Base-by-base conservation (phyloP, 2,113 vertebrate species). In the Siphamia tubifer region DNA sequence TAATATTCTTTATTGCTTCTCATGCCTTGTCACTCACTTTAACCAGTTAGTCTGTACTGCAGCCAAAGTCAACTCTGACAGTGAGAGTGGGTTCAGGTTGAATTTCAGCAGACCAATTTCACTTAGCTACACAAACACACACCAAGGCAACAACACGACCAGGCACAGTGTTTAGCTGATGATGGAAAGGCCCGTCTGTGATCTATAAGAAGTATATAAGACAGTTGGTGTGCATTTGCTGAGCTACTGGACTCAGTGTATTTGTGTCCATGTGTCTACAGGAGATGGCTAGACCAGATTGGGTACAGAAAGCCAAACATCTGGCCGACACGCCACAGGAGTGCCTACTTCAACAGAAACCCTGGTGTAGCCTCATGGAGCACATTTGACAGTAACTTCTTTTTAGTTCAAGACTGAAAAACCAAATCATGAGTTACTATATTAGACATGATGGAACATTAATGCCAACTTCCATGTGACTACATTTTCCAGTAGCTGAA, bases 271-370 rank as follows among this genome's bases (percentile, higher is more conserved):
- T 52, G 34, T 62, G 52, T 42, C n/a, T 25, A 42, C 57, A 35
- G 24, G 55, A 90, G 93, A 94, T 94, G 93, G 93, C 94, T 92
- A 94, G 93, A 93, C 93, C 91, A 94, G 93, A 94, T 92, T 90
- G 81, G 74, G 62, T 27, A 45, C 25, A 58, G 38, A 52, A 87
- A 83, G 55, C 71, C 65, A 79, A 89, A 90, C 88, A 89, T 86
- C 76, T 85, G 82, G 27, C 51, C 2, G 54, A 77, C 68, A 83
- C 73, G 79, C 13, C 63, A 78, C 55, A 34, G 9, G 39, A 74
- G 49, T 8, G 74, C 52, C 71, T 11, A 21, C 56, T 36, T 27
- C 20, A 23, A 45, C 25, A 51, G 40, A 53, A 74, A 57, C 38
- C 6, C 30, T 12, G 51, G 44, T n/a, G 45, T 34, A 16, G 45